Evolutionary conservation across 2,113 vertebrate genomes (phyloP).

Genomic region (Myotis yumanensis): DNA sequence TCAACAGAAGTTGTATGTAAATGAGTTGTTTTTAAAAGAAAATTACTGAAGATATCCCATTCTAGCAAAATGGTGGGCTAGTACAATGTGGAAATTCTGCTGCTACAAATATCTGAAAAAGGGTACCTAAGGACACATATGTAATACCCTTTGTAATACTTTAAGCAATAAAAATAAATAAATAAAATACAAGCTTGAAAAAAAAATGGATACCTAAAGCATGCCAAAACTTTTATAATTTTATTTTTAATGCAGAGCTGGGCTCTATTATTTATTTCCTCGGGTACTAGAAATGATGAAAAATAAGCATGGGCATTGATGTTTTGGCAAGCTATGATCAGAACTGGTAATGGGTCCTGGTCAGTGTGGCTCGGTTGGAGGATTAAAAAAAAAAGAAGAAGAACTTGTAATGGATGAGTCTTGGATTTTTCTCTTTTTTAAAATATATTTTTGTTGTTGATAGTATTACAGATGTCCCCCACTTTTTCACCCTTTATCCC

Average conservation of each 20-base stretch:
- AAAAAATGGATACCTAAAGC: not conserved
- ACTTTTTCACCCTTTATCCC: too few relatives aligned
- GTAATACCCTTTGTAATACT: too few relatives aligned
- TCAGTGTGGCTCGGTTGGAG: too few relatives aligned
- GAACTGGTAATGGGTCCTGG: not conserved
- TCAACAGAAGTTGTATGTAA: not conserved
- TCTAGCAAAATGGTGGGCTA: not conserved
- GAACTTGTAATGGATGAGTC: not conserved
- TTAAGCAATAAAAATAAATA: too few relatives aligned
- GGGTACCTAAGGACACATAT: not conserved
- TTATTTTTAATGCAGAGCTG: not conserved
- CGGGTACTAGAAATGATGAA: not conserved
- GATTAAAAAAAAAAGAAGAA: not conserved
- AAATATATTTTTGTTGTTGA: too few relatives aligned
- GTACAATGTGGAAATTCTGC: not conserved
- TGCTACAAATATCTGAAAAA: constrained; percentile 13
- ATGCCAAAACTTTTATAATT: not conserved
- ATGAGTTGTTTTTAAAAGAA: constrained; percentile 5
- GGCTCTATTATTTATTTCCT: not conserved
- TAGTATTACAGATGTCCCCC: too few relatives aligned
- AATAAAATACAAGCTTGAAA: too few relatives aligned
- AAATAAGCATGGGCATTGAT: not conserved
- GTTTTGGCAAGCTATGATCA: constrained; percentile 1
- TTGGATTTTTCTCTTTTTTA: not conserved
- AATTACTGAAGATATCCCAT: not conserved